Evolutionary conservation across 2,113 vertebrate species (phyloP), one percentile per base, ranked within the genome.

Genomic region (Centropristis striata): DNA sequence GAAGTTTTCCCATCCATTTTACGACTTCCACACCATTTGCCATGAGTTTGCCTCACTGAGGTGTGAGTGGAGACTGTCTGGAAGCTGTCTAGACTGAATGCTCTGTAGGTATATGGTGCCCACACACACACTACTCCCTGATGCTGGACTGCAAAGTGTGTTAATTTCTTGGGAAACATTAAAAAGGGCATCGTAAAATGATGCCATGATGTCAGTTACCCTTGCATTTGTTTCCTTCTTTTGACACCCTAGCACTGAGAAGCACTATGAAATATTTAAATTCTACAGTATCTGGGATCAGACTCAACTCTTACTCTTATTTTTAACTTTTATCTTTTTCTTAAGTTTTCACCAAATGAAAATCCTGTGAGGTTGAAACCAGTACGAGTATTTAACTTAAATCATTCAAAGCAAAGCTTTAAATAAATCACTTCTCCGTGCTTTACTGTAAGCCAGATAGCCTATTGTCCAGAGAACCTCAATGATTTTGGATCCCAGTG

Each of bases 71-170:
- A 81, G 47, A 64, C 71, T 54, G 69, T 61, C 55, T 78, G 65
- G 37, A 83, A 66, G 15, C 60, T 68, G 80, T 86, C 77, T 51
- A 49, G 80, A 83, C 83, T 61, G 58, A 28, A 37, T 66, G 23
- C 47, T 75, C 57, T 28, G 58, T 67, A 28, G 44, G 6, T 67
- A 27, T 15, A 63, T 15, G 8, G 27, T 60, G 47, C 69, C 23
- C 55, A 64, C 65, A 66, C 59, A 66, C 59, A 60, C 55, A 8
- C 8, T 47, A 21, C 2, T 25, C 9, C 39, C 36, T 7, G 11
- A 36, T 28, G 20, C 16, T 20, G 28, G 23, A 44, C 46, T 41
- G n/a, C 41, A 18, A 32, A 12, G 42, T 37, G 25, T 23, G 13
- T 61, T 59, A 50, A 16, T 49, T 55, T 28, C 4, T n/a, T 4